Evolutionary conservation across 2,888 invertebrate species (phyloP).

Genomic region (Fragum sueziense): DNA sequence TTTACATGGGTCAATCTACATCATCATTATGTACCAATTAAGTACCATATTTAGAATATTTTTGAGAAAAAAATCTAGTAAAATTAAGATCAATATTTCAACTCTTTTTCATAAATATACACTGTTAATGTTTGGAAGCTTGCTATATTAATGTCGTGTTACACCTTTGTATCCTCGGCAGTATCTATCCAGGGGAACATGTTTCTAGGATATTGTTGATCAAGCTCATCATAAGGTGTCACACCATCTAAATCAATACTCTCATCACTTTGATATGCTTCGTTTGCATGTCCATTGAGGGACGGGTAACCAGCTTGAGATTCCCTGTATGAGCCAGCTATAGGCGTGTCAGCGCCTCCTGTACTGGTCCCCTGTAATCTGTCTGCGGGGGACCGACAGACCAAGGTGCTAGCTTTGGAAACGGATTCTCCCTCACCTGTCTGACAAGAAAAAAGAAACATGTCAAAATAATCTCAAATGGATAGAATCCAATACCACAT

Average conservation of each 20-base stretch:
- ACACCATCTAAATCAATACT: constrained; percentile 43
- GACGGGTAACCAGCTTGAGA: neutral
- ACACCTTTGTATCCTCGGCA: constrained; percentile 54
- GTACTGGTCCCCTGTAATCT: constrained; percentile 14
- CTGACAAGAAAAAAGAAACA: constrained; percentile 30
- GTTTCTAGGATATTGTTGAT: constrained; percentile 40
- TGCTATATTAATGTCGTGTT: too few relatives aligned
- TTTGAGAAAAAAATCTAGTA: too few relatives aligned
- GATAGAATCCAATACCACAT: too few relatives aligned
- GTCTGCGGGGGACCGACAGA: constrained; percentile 27
- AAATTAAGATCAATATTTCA: too few relatives aligned
- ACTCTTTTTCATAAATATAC: too few relatives aligned
- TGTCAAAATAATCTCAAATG: too few relatives aligned
- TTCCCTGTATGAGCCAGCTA: neutral
- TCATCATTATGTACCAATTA: too few relatives aligned
- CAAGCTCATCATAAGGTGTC: constrained; percentile 49
- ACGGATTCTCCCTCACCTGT: constrained; percentile 44
- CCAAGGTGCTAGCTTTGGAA: constrained; percentile 54
- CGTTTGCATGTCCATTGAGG: constrained; percentile 25
- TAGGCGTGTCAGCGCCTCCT: constrained; percentile 17
- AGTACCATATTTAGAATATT: too few relatives aligned
- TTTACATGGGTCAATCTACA: too few relatives aligned
- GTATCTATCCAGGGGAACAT: constrained; percentile 56
- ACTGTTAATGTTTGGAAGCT: too few relatives aligned
- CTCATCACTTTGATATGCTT: constrained; percentile 33